A percentile compares a stretch with the other conserved stretches of the same genome.
phyloP scores from a whole-genome alignment of 2,888 invertebrate genomes.

The Trichogramma dendrolimi region DNA sequence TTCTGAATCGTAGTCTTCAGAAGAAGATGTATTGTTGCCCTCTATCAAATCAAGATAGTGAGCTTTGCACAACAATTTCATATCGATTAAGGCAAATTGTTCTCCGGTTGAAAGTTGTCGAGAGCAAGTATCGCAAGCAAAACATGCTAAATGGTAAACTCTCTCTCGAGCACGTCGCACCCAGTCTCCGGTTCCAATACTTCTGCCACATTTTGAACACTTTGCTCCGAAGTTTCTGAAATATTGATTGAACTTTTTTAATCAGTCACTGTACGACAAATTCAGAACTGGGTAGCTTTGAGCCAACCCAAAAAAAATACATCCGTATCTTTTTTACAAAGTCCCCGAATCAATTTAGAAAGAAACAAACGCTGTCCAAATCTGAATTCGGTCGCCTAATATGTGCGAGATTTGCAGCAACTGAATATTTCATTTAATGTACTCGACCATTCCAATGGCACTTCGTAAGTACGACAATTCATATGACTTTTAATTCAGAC shows the following conservation, averaged over 20 bases:
- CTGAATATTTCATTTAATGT: no score
- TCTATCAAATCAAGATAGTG: slow-evolving; percentile 91
- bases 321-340: no score
- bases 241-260: slow-evolving; percentile 29
- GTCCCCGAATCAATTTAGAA: no score
- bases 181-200: slow-evolving; percentile 95
- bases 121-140: slow-evolving; percentile 95
- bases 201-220: slow-evolving; percentile 89
- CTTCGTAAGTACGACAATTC: no score
- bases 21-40: slow-evolving; percentile 80
- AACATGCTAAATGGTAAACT: slow-evolving; percentile 97
- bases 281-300: no score
- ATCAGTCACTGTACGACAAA: no score
- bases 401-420: no score
- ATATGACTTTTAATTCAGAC: no score
- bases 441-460: no score
- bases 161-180: slow-evolving; percentile 90
- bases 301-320: no score
- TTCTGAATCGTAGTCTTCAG: slow-evolving; percentile 86
- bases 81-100: slow-evolving; percentile 92
- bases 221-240: slow-evolving; percentile 91
- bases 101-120: slow-evolving; percentile 90
- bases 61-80: slow-evolving; percentile 91
- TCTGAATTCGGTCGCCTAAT: no score
- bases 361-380: no score